Conservation (phyloP, 2,888 invertebrate species). For the Cynaeus angustus region DNA sequence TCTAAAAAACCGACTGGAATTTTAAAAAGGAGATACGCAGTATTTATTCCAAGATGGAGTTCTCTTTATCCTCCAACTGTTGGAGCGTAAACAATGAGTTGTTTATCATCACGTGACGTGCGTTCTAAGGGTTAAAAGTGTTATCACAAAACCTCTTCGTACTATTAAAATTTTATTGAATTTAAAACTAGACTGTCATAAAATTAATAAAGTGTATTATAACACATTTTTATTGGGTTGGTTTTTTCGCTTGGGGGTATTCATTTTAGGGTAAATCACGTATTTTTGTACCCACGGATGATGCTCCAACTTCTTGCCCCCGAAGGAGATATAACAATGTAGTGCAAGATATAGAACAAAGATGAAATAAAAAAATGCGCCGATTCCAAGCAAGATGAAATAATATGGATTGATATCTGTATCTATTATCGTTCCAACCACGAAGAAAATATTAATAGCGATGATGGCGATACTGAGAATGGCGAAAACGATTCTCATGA, state of each 20-base stretch:
- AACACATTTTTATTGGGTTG: not conserved
- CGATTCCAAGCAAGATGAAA: constrained; percentile 52
- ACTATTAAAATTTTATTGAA: not conserved
- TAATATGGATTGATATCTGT: constrained; percentile 62
- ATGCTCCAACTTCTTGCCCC: constrained; percentile 53
- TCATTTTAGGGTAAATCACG: constrained; percentile 52
- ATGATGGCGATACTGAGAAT: constrained; percentile 80
- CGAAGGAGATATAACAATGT: constrained; percentile 60
- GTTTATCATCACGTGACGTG: constrained; percentile 51
- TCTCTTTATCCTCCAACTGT: constrained; percentile 44
- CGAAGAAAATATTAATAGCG: constrained; percentile 85
- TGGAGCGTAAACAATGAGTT: constrained; percentile 49
- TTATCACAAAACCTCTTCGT: not conserved
- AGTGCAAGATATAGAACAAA: constrained; percentile 58
- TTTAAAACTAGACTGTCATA: not conserved
- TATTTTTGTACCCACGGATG: constrained; percentile 57
- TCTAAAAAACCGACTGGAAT: constrained; percentile 48
- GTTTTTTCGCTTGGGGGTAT: constrained; percentile 33
- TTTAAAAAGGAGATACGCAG: constrained; percentile 49
- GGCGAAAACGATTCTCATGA: constrained; percentile 79
- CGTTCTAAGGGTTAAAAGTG: constrained; percentile 25
- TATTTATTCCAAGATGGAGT: constrained; percentile 43
- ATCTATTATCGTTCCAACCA: constrained; percentile 75
- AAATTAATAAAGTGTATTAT: not conserved
- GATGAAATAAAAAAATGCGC: constrained; percentile 54